These are phyloP conservation scores for Propithecus perrieri DNA, from an alignment of 2,797 vertebrate genomes.

Conservation along the genomic window DNA sequence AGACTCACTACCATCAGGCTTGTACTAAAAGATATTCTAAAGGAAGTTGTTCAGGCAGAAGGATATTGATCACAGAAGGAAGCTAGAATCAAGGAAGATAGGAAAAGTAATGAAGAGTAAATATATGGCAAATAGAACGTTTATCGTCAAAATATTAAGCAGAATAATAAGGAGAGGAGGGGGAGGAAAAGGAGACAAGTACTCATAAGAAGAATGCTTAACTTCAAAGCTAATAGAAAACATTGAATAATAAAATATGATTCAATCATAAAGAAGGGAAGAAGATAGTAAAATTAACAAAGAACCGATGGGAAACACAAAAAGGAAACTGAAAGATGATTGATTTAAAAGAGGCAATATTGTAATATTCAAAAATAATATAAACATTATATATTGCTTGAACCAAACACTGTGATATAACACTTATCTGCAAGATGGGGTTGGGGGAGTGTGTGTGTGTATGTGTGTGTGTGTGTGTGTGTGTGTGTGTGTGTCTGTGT, in stretches of 20 bases:
- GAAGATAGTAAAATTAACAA: not conserved
- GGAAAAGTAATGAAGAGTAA: not conserved
- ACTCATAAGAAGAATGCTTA: not conserved
- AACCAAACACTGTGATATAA: not conserved
- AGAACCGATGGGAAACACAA: not conserved
- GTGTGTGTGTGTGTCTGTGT: not conserved
- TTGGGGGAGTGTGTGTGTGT: not conserved
- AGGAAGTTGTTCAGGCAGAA: not conserved
- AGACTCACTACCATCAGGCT: not conserved
- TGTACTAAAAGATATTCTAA: not conserved
- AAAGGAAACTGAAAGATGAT: not conserved
- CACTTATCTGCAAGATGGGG: not conserved
- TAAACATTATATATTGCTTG: not conserved
- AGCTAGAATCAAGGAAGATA: not conserved
- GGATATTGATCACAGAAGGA: not conserved
- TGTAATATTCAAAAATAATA: not conserved
- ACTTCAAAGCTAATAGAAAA: not conserved
- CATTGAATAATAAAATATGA: not conserved
- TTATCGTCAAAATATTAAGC: not conserved
- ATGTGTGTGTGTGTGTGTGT: not conserved
- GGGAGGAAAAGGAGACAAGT: not conserved
- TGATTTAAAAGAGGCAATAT: not conserved
- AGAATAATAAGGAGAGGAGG: not conserved
- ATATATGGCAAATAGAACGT: not conserved
- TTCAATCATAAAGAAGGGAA: not conserved